Base-by-base conservation (phyloP, 2,113 vertebrate genomes). In the Plecturocebus donacophilus region DNA sequence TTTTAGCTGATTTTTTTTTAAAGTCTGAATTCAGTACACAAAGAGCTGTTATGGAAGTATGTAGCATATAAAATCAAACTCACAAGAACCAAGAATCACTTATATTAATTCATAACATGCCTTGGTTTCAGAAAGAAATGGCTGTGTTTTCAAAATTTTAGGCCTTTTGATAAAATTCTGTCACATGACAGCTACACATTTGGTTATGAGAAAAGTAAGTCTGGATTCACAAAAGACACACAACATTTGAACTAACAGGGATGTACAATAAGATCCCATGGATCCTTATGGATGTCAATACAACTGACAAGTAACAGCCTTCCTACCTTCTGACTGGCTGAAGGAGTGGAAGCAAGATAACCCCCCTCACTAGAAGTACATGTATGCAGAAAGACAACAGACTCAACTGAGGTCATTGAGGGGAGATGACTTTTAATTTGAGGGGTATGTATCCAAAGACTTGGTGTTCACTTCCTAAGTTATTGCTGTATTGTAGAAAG, bases 41-140 rank as follows among this genome's bases (percentile, higher is more conserved):
- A 84, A 97, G 49, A 20, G 45, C 20, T 56, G 1, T 45, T 91
- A 6, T 30, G 11, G 49, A 52, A 16, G 13, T 27, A 90, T 13
- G 3, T 1, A 61, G 23, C 8, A 68, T 25, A 84, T 58, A 96
- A 90, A 94, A 89, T 47, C 87, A 80, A 80, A 76, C 35, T 84
- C 38, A 54, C 12, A 49, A 20, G 54, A 95, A 76, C 13, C 11
- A 84, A 86, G 38, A 90, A 85, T 19, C 8, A 90, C 20, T 80
- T 70, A 38, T 5, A 88, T 84, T 61, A 61, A 92, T 66, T 84
- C 87, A 64, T 68, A 91, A 87, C 19, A 87, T n/a, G 14, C 2
- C n/a, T 95, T 85, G 19, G 38, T 40, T 90, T 97, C 27, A 38
- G n/a, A 96, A 88, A 91, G 70, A 89, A 81, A 56, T 80, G 75